Conservation (phyloP, 2,797 vertebrate genomes). For the Galaxias olidus region DNA sequence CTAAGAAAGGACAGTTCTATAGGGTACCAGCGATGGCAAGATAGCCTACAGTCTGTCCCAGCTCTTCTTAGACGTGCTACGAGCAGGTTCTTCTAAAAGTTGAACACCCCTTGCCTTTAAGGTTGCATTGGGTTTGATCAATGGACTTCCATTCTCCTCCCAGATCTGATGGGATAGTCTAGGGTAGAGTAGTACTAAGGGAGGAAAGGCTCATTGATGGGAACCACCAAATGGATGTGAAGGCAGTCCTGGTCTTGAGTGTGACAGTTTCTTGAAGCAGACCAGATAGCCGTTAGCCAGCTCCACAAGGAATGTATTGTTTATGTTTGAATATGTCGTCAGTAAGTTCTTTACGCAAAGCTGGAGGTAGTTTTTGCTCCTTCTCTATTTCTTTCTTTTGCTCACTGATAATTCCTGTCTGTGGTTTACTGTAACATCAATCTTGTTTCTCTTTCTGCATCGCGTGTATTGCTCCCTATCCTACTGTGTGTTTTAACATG, state of each 20-base stretch:
- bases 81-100: too few relatives aligned
- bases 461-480: background rate
- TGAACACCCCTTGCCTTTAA: too few relatives aligned
- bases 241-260: background rate
- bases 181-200: too few relatives aligned
- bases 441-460: background rate
- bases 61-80: too few relatives aligned
- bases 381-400: slow-evolving; percentile 16
- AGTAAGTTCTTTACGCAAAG: slow-evolving; percentile 2
- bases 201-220: too few relatives aligned
- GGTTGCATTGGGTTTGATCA: too few relatives aligned
- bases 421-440: too few relatives aligned
- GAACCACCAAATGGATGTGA: background rate
- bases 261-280: background rate
- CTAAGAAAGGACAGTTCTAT: too few relatives aligned
- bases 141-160: too few relatives aligned
- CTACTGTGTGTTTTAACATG: background rate
- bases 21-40: too few relatives aligned
- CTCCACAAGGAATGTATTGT: slow-evolving; percentile 24
- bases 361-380: slow-evolving; percentile 23
- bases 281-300: background rate
- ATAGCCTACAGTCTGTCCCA: too few relatives aligned
- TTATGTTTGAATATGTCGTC: slow-evolving; percentile 21
- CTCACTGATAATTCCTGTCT: background rate
- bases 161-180: too few relatives aligned